Conservation (phyloP, 30 jellyfish, hydroid and myxozoan species). For the Mastigias papua region DNA sequence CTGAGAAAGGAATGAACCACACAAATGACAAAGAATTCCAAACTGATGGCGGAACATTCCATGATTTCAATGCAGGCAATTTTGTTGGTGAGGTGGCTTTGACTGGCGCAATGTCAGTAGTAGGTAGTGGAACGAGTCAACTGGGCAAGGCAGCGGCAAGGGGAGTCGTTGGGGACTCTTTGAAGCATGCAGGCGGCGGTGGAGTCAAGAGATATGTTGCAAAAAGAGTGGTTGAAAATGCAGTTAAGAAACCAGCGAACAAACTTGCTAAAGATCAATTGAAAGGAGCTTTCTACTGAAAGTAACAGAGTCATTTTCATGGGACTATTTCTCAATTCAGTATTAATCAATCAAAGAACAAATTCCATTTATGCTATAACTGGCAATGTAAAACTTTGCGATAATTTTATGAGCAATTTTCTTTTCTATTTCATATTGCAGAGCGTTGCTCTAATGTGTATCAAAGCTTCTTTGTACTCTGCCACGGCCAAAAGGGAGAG, state of each 20-base stretch:
- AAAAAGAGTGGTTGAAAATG: slow-evolving; percentile 2
- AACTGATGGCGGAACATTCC: slow-evolving; percentile 39
- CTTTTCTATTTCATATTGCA: too few relatives aligned
- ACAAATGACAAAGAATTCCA: slow-evolving; percentile 50
- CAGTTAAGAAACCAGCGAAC: slow-evolving; percentile 11
- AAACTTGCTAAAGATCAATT: not conserved
- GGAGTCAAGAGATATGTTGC: slow-evolving; percentile 31
- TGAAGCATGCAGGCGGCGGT: slow-evolving; percentile 46
- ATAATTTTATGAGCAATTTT: too few relatives aligned
- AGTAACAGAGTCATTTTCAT: not conserved
- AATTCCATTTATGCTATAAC: too few relatives aligned
- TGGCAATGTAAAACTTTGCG: too few relatives aligned
- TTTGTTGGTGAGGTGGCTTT: slow-evolving; percentile 13
- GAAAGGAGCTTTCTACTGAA: not conserved
- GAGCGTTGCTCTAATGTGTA: too few relatives aligned
- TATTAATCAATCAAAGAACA: not conserved
- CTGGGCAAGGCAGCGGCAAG: slow-evolving; percentile 31
- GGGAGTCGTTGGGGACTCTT: slow-evolving; percentile 12
- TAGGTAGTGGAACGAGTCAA: not conserved
- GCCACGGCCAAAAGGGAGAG: too few relatives aligned
- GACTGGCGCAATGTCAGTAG: slow-evolving; percentile 16
- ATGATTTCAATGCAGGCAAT: slow-evolving; percentile 32
- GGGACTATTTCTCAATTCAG: not conserved
- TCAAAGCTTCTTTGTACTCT: too few relatives aligned
- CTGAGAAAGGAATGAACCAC: slow-evolving; percentile 54